These are phyloP conservation scores for Acanthornis magna DNA, from an alignment of 2,797 vertebrate species.

Conservation along the genomic window DNA sequence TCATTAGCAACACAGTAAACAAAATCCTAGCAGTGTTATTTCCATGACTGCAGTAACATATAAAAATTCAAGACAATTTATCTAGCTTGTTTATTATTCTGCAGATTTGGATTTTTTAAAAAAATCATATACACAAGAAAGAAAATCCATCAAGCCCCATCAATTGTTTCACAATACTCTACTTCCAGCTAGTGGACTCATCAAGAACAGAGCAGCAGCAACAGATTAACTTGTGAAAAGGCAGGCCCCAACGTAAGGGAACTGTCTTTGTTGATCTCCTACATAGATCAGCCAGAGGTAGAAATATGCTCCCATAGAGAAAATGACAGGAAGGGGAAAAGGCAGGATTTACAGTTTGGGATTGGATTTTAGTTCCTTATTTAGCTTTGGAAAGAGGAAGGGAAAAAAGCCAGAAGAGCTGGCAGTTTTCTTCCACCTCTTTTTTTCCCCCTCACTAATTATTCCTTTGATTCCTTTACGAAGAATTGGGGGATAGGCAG, in stretches of 20 bases:
- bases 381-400: not conserved
- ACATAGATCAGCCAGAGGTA: not conserved
- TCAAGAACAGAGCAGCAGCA: not conserved
- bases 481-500: not conserved
- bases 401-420: not conserved
- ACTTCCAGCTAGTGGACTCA: not conserved
- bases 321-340: not conserved
- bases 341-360: not conserved
- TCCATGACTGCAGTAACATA: not conserved
- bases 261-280: not conserved
- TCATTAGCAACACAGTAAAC: not conserved
- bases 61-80: not conserved
- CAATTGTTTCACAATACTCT: not conserved
- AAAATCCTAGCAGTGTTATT: not conserved
- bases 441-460: not conserved
- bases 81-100: not conserved
- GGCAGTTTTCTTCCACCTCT: not conserved
- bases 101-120: not conserved
- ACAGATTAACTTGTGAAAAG: not conserved
- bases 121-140: not conserved
- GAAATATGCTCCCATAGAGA: not conserved
- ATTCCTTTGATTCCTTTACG: not conserved
- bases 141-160: not conserved
- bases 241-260: not conserved
- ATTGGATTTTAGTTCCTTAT: not conserved